These are phyloP conservation scores for Antrozous pallidus DNA, from an alignment of 2,797 vertebrate species.

Conservation along the genomic window DNA sequence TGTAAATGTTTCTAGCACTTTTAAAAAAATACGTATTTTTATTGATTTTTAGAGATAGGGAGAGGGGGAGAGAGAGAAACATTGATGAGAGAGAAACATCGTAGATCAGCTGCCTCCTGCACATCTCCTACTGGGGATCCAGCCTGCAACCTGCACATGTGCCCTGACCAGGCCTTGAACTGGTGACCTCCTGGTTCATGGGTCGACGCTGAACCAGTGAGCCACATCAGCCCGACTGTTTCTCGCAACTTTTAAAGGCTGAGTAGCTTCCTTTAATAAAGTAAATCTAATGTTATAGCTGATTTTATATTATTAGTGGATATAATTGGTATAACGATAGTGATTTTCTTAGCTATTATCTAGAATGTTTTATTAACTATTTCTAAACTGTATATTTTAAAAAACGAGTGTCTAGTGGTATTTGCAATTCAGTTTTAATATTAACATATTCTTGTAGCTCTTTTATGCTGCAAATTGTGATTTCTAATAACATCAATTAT, in stretches of 20 bases:
- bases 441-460: not conserved
- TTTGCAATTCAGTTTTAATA: not conserved
- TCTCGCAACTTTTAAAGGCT: not conserved
- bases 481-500: not conserved
- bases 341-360: not conserved
- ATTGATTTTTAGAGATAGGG: too few species aligned
- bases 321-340: not conserved
- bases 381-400: not conserved
- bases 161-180: too few species aligned
- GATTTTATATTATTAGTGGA: not conserved
- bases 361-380: not conserved
- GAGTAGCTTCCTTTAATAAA: not conserved
- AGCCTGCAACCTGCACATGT: too few species aligned
- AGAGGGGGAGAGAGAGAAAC: too few species aligned
- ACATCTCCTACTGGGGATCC: too few species aligned
- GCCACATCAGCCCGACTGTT: too few species aligned
- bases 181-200: too few species aligned
- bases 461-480: not conserved
- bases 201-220: too few species aligned
- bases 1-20: not conserved
- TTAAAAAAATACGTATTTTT: too few species aligned
- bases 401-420: not conserved
- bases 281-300: conserved; percentile 12
- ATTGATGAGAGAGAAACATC: too few species aligned
- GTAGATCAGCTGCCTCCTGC: too few species aligned